Conservation (phyloP, 2,797 vertebrate species). For the Argya squamiceps region DNA sequence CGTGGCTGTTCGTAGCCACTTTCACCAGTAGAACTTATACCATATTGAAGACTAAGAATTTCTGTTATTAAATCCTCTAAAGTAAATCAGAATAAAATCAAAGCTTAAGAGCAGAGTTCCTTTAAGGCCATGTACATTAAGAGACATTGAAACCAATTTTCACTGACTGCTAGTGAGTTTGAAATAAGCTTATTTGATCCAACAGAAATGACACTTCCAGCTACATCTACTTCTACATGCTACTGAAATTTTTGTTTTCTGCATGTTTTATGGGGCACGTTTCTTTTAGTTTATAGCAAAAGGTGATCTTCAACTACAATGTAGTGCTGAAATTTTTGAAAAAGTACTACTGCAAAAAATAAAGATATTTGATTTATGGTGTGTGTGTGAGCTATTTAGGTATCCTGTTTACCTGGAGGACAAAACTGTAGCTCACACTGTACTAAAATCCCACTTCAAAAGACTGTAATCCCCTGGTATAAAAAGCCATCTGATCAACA, state of each 20-base stretch:
- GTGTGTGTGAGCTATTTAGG: background rate
- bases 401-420: background rate
- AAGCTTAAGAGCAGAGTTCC: background rate
- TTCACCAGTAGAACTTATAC: background rate
- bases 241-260: background rate
- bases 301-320: background rate
- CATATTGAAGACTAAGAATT: background rate
- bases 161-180: background rate
- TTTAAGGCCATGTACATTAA: background rate
- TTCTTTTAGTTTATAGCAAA: background rate
- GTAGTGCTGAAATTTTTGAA: background rate
- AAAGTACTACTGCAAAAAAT: background rate
- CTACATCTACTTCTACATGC: background rate
- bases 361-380: background rate
- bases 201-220: background rate
- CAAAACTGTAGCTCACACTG: background rate
- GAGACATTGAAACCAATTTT: background rate
- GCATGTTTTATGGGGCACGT: background rate
- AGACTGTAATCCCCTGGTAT: background rate
- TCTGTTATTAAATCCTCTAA: background rate
- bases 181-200: background rate
- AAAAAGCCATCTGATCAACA: background rate
- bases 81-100: background rate
- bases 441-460: background rate
- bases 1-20: rapidly evolving